phyloP scores from a whole-genome alignment of 2,113 vertebrate genomes.

The Prietella phreatophila region DNA sequence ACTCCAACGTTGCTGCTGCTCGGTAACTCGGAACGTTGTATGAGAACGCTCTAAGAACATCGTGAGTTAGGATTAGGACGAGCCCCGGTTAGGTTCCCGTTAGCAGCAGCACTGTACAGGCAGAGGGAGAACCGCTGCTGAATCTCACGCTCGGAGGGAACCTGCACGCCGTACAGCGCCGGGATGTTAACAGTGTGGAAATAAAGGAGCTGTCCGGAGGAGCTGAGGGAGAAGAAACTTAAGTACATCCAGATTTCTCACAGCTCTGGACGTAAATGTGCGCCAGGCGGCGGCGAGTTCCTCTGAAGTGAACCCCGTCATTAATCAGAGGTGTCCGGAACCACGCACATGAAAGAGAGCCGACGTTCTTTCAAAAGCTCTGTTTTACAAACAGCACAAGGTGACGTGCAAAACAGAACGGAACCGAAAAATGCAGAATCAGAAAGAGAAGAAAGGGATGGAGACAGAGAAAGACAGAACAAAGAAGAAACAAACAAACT shows the following conservation, averaged over 20 bases:
- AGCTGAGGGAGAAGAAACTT: slow-evolving; percentile 22
- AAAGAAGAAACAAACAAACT: too few relatives aligned
- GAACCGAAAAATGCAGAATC: not conserved
- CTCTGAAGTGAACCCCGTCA: slow-evolving; percentile 47
- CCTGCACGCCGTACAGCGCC: not conserved
- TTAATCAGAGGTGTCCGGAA: slow-evolving; percentile 48
- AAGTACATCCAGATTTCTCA: slow-evolving; percentile 55
- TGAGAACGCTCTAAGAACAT: not conserved
- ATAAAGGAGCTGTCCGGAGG: slow-evolving; percentile 19
- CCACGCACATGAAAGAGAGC: slow-evolving; percentile 35
- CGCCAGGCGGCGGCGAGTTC: slow-evolving; percentile 7
- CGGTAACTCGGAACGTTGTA: not conserved
- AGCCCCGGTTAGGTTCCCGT: not conserved
- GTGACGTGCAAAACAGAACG: not conserved
- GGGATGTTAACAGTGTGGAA: slow-evolving; percentile 33
- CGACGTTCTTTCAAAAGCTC: not conserved
- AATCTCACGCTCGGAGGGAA: slow-evolving; percentile 46
- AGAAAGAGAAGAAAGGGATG: not conserved
- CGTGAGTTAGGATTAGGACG: not conserved
- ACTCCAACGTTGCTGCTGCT: not conserved
- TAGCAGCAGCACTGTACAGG: not conserved
- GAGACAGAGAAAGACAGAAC: too few relatives aligned
- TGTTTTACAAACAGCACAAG: slow-evolving; percentile 23
- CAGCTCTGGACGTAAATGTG: slow-evolving; percentile 32
- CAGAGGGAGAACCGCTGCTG: slow-evolving; percentile 35